These are phyloP conservation scores for Sminthurides aquaticus DNA, from an alignment of 2,888 invertebrate genomes.

Conservation along the genomic window DNA sequence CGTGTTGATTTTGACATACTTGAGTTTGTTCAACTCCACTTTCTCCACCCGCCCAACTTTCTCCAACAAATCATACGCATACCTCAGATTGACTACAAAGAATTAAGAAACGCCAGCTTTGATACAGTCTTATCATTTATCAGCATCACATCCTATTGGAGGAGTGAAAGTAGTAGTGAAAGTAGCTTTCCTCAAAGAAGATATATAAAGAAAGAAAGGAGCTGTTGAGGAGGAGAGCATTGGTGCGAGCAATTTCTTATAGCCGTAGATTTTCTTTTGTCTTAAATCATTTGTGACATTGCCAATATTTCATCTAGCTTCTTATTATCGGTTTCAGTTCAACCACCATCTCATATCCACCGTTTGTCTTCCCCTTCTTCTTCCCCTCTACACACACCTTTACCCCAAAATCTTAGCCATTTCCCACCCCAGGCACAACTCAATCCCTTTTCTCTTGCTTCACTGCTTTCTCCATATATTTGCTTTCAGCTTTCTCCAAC, in stretches of 20 bases:
- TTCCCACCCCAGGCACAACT: not conserved
- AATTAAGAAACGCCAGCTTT: not conserved
- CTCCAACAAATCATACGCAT: not conserved
- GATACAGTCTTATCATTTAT: not conserved
- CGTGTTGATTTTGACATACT: too few species aligned
- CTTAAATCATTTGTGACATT: slow-evolving; percentile 13
- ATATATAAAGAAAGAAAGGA: too few species aligned
- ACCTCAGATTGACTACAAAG: not conserved
- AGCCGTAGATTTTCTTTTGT: slow-evolving; percentile 9
- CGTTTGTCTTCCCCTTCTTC: not conserved
- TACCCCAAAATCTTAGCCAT: not conserved
- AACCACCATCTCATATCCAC: slow-evolving; percentile 2
- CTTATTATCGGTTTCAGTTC: not conserved
- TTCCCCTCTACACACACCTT: not conserved
- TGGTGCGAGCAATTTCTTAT: not conserved
- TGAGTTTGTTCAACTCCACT: not conserved
- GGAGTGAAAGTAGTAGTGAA: too few species aligned
- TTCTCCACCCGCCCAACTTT: not conserved
- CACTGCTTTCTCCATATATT: not conserved
- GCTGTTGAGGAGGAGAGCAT: not conserved
- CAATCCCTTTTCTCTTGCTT: not conserved
- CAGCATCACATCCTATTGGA: too few species aligned
- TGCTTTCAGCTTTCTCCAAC: too few species aligned
- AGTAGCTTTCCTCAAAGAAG: too few species aligned
- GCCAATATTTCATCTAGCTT: slow-evolving; percentile 8